These are phyloP conservation scores for Taxidea taxus DNA, from an alignment of 2,113 vertebrate species.

Conservation along the genomic window DNA sequence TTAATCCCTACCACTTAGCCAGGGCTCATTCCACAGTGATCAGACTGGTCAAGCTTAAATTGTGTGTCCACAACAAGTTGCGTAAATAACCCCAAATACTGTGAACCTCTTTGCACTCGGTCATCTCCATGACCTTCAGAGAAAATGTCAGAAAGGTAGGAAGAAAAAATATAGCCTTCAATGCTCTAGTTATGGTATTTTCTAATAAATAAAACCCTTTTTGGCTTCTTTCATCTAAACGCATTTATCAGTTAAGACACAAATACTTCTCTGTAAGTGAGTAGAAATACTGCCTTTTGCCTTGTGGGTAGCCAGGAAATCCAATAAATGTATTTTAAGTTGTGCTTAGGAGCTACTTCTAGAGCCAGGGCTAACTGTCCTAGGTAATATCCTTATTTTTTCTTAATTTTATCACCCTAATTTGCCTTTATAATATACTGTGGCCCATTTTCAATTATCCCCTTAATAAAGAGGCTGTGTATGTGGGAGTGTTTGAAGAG, in stretches of 20 bases:
- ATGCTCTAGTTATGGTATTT: conserved; percentile 62
- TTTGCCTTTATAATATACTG: not conserved
- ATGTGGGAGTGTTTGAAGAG: not conserved
- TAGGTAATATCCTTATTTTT: conserved; percentile 3
- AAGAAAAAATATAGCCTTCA: conserved; percentile 67
- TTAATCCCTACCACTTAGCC: conserved; percentile 57
- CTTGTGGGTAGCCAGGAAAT: conserved; percentile 31
- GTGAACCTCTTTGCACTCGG: conserved; percentile 40
- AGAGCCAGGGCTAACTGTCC: not conserved
- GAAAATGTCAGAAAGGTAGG: conserved; percentile 55
- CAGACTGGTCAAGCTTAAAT: conserved; percentile 66
- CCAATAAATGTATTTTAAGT: not conserved
- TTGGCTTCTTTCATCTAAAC: conserved; percentile 61
- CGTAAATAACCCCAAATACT: conserved; percentile 60
- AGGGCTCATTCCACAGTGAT: conserved; percentile 58
- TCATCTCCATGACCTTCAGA: conserved; percentile 57
- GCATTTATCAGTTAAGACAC: conserved; percentile 73
- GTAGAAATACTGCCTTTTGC: conserved; percentile 31
- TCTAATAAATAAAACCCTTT: conserved; percentile 70
- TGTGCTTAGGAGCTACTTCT: not conserved
- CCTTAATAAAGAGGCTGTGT: not conserved
- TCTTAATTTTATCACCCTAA: not conserved
- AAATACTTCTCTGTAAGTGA: conserved; percentile 44
- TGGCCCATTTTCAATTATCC: not conserved
- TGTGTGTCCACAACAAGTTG: conserved; percentile 34